Evolutionary conservation across 2,113 vertebrate genomes (phyloP), one percentile per base, ranked within the genome.

Genomic region (Empidonax alnorum): DNA sequence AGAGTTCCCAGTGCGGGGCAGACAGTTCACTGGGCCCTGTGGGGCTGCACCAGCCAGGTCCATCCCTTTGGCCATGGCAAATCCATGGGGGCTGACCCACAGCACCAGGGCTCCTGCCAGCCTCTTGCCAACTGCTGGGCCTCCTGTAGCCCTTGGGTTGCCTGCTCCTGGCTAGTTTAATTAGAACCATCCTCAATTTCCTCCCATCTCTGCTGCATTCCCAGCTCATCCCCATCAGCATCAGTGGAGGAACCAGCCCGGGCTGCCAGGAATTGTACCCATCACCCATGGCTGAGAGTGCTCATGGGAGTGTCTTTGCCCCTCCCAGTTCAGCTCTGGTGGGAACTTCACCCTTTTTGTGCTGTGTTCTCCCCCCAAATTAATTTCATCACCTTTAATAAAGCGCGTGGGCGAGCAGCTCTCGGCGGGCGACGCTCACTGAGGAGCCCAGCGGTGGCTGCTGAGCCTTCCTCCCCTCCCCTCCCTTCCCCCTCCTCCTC

Each of bases 111-210:
- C 39, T 50, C 24, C 49, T 25, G 55, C 3, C 49, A 73, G 53
- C 3, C 2, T 12, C 59, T 27, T 25, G 24, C 72, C 22, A 0
- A 0, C 56, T 79, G 66, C 75, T 71, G 71, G n/a, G 58, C 10
- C 52, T 63, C 41, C 39, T 7, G 0, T 0, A 8, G 9, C 0
- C 39, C 63, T 14, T 33, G 53, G 28, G n/a, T 0, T 55, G 58
- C 33, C 66, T 74, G 55, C 47, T 71, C 50, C 74, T 2, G 8
- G 16, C 18, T 42, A 0, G 4, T 24, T 30, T 7, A 24, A 1
- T 8, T 2, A 0, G 37, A 61, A 25, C 20, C 59, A 27, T 35
- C 68, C 77, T 7, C 27, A 3, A 0, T 16, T 20, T 3, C 66
- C 9, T 5, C 17, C 42, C 4, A 3, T 1, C 37, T 49, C 28